Conservation (phyloP, 2,797 vertebrate species). For the Tiaroga cobitis region DNA sequence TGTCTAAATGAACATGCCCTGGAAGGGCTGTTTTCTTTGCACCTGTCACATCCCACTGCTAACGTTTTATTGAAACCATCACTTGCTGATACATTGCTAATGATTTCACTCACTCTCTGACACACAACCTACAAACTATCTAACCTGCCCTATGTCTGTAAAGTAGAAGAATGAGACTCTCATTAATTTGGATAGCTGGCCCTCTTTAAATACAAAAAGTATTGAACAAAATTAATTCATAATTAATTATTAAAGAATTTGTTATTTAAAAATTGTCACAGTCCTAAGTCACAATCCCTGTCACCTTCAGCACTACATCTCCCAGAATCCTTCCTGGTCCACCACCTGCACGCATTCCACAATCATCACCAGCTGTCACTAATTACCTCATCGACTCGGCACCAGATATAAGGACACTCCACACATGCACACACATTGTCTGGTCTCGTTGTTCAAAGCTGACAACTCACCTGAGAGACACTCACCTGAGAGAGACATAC, state of each 20-base stretch:
- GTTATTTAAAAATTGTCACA: not conserved
- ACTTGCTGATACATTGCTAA: not conserved
- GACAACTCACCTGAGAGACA: no score
- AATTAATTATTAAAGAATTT: not conserved
- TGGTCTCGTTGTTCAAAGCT: no score
- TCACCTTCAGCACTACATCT: no score
- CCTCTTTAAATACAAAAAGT: not conserved
- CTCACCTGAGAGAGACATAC: no score
- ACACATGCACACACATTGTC: no score
- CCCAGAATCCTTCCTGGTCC: no score
- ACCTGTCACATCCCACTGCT: not conserved
- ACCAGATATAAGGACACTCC: no score
- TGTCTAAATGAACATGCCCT: not conserved
- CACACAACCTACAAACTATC: not conserved
- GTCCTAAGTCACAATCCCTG: no score
- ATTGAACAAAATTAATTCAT: not conserved
- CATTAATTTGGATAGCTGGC: not conserved
- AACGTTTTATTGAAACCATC: constrained; percentile 1
- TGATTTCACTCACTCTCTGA: not conserved
- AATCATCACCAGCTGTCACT: no score
- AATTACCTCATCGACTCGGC: no score
- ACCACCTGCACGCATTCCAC: no score
- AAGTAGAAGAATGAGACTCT: not conserved
- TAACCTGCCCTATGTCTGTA: not conserved
- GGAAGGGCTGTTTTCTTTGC: not conserved